Evolutionary conservation across 2,888 invertebrate species (phyloP).

Genomic region (Dugesia japonica): DNA sequence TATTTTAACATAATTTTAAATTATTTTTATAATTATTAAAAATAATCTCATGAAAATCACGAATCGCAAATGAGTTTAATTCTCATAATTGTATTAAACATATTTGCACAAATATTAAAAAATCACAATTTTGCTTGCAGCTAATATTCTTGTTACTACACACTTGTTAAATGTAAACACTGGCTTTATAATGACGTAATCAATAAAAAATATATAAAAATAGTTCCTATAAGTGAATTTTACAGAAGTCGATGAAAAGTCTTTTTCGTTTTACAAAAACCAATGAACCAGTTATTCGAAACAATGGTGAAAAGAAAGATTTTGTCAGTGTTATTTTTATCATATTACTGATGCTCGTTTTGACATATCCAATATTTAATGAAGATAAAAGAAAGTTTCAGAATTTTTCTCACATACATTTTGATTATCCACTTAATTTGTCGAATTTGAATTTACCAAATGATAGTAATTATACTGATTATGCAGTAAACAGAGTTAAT

Average conservation of each 20-base stretch:
- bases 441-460: not conserved
- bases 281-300: not conserved
- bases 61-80: no score
- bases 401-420: not conserved
- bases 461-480: not conserved
- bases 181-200: not conserved
- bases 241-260: not conserved
- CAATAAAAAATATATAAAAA: constrained; percentile 6
- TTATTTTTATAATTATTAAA: no score
- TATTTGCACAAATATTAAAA: no score
- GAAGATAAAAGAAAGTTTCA: not conserved
- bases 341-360: not conserved
- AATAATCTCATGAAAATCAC: no score
- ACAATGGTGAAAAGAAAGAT: not conserved
- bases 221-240: not conserved
- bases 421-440: not conserved
- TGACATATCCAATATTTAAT: not conserved
- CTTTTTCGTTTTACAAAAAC: not conserved
- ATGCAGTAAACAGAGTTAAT: not conserved
- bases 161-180: not conserved
- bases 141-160: no score
- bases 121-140: no score
- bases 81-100: no score
- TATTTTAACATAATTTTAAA: no score
- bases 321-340: not conserved